A percentile compares a stretch with the other conserved stretches of the same genome.
Evolutionary conservation across 2,797 vertebrate genomes (phyloP).

Genomic region (Enteromius fasciolatus): DNA sequence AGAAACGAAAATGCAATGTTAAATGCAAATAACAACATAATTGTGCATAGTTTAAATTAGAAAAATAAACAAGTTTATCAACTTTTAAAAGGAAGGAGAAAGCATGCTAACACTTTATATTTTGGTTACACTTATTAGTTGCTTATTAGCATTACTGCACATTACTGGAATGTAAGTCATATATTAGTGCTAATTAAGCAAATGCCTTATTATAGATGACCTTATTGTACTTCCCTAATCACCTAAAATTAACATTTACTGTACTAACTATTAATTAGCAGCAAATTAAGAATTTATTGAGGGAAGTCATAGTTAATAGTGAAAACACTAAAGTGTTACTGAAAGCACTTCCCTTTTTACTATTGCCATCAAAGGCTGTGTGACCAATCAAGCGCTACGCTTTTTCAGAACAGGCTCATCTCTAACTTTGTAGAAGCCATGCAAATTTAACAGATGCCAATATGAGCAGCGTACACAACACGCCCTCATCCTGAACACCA

Average conservation of each 20-base stretch:
- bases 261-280: no score
- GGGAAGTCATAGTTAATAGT: no score
- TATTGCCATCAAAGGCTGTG: not conserved
- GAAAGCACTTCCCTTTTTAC: not conserved
- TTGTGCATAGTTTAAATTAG: not conserved
- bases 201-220: no score
- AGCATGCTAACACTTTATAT: no score
- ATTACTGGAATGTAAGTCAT: no score
- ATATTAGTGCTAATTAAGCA: no score
- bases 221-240: no score
- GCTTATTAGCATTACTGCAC: no score
- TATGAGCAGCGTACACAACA: not conserved
- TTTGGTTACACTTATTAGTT: no score
- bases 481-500: not conserved
- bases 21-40: not conserved
- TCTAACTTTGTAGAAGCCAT: not conserved
- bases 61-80: slow-evolving; percentile 8
- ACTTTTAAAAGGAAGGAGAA: not conserved
- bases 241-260: no score
- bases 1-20: not conserved
- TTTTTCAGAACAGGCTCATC: not conserved
- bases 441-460: not conserved
- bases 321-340: no score
- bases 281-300: no score
- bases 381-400: not conserved